Percentiles rank a stretch among this genome's conserved stretches.
These are phyloP conservation scores for Novumbra hubbsi DNA, from an alignment of 2,797 vertebrate genomes.

Conservation along the genomic window DNA sequence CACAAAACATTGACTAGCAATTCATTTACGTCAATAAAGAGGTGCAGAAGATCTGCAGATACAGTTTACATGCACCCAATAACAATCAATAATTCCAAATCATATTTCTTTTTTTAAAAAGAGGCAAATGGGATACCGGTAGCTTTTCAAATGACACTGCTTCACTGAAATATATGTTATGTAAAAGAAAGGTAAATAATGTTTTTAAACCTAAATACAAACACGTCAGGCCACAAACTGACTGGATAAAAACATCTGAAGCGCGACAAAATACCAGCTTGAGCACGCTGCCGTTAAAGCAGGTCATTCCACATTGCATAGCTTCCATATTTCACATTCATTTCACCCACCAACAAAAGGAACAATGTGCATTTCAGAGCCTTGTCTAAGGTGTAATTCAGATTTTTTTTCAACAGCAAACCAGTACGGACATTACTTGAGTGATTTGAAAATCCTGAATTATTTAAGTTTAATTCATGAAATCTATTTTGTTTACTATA, in stretches of 20 bases:
- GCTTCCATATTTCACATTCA: conserved; percentile 61
- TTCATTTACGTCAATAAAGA: background rate
- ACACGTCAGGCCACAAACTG: conserved; percentile 12
- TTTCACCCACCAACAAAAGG: conserved; percentile 12
- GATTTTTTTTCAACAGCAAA: background rate
- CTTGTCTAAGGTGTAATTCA: background rate
- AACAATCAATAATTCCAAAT: background rate
- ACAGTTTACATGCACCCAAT: background rate
- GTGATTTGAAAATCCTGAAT: background rate
- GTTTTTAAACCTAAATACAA: background rate
- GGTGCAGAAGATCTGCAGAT: background rate
- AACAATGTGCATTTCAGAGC: background rate
- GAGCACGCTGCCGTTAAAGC: conserved; percentile 34
- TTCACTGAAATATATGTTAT: background rate
- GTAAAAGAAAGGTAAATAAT: too few species aligned
- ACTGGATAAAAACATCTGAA: conserved; percentile 14
- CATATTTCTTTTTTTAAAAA: background rate
- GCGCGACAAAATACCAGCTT: conserved; percentile 21
- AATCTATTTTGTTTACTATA: background rate
- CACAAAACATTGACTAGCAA: background rate
- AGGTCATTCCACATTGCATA: conserved; percentile 61
- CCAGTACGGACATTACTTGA: background rate
- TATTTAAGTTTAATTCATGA: background rate
- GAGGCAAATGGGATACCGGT: background rate
- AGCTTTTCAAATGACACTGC: background rate